A percentile compares a stretch with the other conserved stretches of the same genome.
These are phyloP conservation scores for Apoda limacodes DNA, from an alignment of 2,888 invertebrate genomes.

Conservation along the genomic window DNA sequence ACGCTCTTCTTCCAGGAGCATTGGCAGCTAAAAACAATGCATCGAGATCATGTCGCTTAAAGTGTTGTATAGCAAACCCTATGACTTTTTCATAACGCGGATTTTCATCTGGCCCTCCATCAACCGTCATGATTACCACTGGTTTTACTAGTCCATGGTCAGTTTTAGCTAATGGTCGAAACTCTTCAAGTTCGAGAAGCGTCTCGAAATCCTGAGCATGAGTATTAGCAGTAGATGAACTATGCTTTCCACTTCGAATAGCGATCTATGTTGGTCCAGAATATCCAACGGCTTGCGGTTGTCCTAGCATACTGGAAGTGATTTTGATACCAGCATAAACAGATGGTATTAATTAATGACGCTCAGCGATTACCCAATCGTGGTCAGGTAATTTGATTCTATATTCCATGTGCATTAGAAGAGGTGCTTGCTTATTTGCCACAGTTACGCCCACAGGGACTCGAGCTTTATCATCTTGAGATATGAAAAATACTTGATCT, in stretches of 20 bases:
- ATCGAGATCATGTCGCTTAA: no score
- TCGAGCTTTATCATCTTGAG: no score
- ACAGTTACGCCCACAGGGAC: conserved; percentile 26
- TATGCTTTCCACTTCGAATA: conserved; percentile 23
- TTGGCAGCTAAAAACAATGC: conserved; percentile 21
- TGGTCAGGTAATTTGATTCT: conserved; percentile 19
- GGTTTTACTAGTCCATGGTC: conserved; percentile 20
- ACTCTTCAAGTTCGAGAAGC: no score
- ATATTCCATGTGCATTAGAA: conserved; percentile 21
- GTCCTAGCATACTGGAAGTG: conserved; percentile 23
- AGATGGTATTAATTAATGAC: conserved; percentile 21
- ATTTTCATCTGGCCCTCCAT: no score
- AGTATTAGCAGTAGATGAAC: conserved; percentile 22
- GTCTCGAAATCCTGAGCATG: conserved; percentile 24
- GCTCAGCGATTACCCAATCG: conserved; percentile 19
- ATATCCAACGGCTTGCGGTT: no score
- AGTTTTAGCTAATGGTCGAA: conserved; percentile 13
- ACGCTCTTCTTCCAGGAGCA: conserved; percentile 23
- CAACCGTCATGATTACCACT: conserved; percentile 23
- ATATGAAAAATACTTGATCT: no score
- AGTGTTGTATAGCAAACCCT: no score
- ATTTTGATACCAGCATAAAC: conserved; percentile 28
- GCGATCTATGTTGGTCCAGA: conserved; percentile 43
- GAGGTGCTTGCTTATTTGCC: conserved; percentile 28
- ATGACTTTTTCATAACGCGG: no score